phyloP scores from a whole-genome alignment of 2,797 vertebrate genomes.

The Enteromius fasciolatus region DNA sequence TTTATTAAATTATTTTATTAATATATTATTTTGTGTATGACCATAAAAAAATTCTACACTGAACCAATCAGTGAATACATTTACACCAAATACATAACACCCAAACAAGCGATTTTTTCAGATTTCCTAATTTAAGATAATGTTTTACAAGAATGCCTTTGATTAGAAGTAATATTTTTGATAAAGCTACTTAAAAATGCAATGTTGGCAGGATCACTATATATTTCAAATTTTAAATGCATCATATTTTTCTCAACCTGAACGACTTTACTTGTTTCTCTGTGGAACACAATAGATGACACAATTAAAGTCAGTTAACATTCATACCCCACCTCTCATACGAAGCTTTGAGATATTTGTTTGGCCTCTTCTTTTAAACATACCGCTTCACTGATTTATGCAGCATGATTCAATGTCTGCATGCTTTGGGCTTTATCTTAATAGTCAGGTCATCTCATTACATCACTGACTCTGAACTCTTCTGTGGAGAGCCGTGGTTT shows the following conservation, averaged over 20 bases:
- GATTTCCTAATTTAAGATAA: not conserved
- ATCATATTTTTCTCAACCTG: constrained; percentile 3
- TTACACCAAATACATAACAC: not conserved
- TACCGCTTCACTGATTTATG: not conserved
- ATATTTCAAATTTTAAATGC: not conserved
- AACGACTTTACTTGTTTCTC: not conserved
- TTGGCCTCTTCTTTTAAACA: not conserved
- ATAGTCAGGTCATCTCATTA: constrained; percentile 30
- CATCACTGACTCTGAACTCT: constrained; percentile 33
- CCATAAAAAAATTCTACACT: not conserved
- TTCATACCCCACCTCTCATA: not conserved
- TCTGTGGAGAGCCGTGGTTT: constrained; percentile 40
- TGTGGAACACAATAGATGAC: not conserved
- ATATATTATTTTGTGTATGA: not conserved
- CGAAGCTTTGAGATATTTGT: not conserved
- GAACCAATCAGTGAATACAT: not conserved
- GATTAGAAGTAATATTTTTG: not conserved
- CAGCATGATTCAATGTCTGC: constrained; percentile 59
- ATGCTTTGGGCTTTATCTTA: constrained; percentile 40
- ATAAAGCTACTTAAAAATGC: not conserved
- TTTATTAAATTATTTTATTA: not conserved
- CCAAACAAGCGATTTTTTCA: not conserved
- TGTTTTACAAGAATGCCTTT: not conserved
- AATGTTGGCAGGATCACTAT: not conserved
- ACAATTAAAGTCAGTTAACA: no score